phyloP scores from a whole-genome alignment of 2,113 vertebrate species.

The cat (Felis catus) region DNA sequence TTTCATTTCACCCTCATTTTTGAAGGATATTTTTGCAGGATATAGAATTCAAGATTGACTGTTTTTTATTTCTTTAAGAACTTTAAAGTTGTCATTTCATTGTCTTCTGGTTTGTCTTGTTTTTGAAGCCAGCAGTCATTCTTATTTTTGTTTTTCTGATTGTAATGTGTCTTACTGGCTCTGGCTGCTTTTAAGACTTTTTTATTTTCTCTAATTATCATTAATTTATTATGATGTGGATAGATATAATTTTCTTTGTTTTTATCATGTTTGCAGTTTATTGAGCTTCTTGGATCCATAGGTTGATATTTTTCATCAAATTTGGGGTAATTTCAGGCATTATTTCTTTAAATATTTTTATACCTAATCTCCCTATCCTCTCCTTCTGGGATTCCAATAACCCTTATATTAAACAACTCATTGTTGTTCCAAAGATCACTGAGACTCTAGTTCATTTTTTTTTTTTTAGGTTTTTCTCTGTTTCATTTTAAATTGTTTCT shows the following conservation, averaged over 20 bases:
- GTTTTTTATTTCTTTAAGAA: constrained; percentile 36
- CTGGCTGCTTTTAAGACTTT: background rate
- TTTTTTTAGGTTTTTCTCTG: background rate
- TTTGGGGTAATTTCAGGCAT: background rate
- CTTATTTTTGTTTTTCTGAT: background rate
- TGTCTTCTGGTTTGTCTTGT: background rate
- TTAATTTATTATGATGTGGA: background rate
- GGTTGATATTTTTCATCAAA: constrained; percentile 20
- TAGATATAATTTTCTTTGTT: background rate
- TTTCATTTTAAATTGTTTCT: constrained; percentile 40
- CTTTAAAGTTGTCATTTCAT: background rate
- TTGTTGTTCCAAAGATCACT: background rate
- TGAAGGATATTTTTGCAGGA: constrained; percentile 52
- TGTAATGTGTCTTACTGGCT: background rate
- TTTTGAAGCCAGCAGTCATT: constrained; percentile 12
- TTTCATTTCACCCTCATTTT: constrained; percentile 49
- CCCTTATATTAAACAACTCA: background rate
- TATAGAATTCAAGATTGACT: constrained; percentile 46
- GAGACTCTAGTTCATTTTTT: background rate
- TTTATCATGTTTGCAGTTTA: background rate
- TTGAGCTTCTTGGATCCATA: background rate
- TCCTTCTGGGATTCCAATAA: background rate
- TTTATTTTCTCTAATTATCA: background rate
- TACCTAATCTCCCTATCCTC: background rate
- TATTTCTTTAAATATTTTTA: constrained; percentile 38